Percentiles rank a stretch among this genome's conserved stretches.
Evolutionary conservation across 2,888 invertebrate genomes (phyloP).

Genomic region (Clistopyga incitator): DNA sequence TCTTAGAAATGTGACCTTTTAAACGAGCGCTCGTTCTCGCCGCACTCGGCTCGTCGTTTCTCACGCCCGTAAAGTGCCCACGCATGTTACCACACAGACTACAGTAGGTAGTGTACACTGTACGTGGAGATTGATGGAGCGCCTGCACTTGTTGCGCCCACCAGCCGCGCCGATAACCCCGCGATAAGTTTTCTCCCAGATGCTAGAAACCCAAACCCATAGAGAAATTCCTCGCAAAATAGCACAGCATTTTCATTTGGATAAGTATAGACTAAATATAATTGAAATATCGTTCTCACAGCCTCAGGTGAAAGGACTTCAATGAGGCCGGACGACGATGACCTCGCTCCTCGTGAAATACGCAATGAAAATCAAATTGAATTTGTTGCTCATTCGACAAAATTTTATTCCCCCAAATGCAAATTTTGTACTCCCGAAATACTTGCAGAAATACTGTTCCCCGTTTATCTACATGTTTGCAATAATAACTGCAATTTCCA

Average conservation of each 20-base stretch:
- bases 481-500: too few relatives aligned
- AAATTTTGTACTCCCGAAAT: too few relatives aligned
- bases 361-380: too few relatives aligned
- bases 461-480: too few relatives aligned
- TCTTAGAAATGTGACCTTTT: slow-evolving; percentile 81
- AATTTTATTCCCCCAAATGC: too few relatives aligned
- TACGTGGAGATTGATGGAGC: slow-evolving; percentile 74
- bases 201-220: slow-evolving; percentile 18
- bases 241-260: background rate
- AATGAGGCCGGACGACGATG: too few relatives aligned
- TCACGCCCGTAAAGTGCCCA: slow-evolving; percentile 66
- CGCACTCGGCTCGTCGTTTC: slow-evolving; percentile 61
- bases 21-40: slow-evolving; percentile 71
- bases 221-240: background rate
- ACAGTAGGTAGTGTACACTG: slow-evolving; percentile 57
- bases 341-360: too few relatives aligned
- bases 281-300: background rate
- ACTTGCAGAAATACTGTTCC: too few relatives aligned
- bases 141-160: slow-evolving; percentile 78
- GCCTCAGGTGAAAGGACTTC: too few relatives aligned
- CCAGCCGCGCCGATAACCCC: slow-evolving; percentile 64
- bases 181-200: slow-evolving; percentile 62
- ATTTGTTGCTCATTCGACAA: too few relatives aligned
- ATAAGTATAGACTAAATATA: background rate
- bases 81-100: slow-evolving; percentile 56